These are phyloP conservation scores for Chymomyza caudatula DNA, from an alignment of 2,888 invertebrate species.

Conservation along the genomic window DNA sequence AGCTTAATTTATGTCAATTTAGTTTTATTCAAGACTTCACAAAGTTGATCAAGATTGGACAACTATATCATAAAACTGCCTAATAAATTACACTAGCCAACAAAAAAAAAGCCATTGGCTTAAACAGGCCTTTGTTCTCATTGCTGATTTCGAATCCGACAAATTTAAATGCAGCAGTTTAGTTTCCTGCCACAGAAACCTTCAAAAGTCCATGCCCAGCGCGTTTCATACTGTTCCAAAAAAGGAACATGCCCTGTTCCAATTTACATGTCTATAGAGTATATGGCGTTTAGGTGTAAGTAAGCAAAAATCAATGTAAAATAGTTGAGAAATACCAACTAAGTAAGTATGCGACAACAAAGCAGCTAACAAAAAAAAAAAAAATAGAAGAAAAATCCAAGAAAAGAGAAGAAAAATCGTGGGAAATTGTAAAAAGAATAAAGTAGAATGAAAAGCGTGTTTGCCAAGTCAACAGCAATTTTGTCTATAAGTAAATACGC, in stretches of 20 bases:
- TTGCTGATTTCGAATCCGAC: too few relatives aligned
- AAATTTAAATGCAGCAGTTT: too few relatives aligned
- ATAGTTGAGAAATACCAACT: not conserved
- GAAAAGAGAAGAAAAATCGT: not conserved
- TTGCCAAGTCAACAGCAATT: conserved; percentile 29
- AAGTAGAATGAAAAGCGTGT: conserved; percentile 7
- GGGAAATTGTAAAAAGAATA: not conserved
- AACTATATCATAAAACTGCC: too few relatives aligned
- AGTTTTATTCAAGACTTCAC: too few relatives aligned
- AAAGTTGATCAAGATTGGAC: too few relatives aligned
- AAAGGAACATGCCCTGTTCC: not conserved
- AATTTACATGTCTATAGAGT: not conserved
- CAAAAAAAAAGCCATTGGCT: too few relatives aligned
- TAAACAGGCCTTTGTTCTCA: too few relatives aligned
- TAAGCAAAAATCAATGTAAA: not conserved
- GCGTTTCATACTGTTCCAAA: too few relatives aligned
- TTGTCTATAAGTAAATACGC: conserved; percentile 21
- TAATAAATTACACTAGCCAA: too few relatives aligned
- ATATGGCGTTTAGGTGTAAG: not conserved
- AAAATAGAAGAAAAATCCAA: not conserved
- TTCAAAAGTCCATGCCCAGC: too few relatives aligned
- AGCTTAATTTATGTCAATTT: too few relatives aligned
- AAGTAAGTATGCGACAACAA: not conserved
- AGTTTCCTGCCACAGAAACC: too few relatives aligned
- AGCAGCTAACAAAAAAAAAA: not conserved